Evolutionary conservation across 2,888 invertebrate species (phyloP).

Genomic region (Dicroscelio sp.): DNA sequence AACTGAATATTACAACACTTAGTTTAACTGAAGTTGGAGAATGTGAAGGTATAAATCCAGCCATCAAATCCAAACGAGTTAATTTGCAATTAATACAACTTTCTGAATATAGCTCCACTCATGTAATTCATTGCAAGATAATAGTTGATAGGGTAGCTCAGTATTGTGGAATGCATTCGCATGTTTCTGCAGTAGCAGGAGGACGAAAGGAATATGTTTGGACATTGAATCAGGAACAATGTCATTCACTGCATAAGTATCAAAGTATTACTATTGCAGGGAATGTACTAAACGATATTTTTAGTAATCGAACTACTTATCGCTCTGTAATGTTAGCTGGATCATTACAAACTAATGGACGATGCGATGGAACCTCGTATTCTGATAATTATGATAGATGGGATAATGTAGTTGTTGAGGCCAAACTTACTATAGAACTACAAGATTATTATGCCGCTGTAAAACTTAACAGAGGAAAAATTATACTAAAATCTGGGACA

Average conservation of each 20-base stretch:
- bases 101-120: background rate
- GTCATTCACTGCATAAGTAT: background rate
- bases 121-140: constrained; percentile 44
- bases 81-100: constrained; percentile 12
- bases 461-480: background rate
- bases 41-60: background rate
- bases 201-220: background rate
- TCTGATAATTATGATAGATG: background rate
- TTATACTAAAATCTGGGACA: background rate
- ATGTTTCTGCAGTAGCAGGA: constrained; percentile 7
- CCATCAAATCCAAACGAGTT: background rate
- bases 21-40: constrained; percentile 22
- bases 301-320: too few relatives aligned
- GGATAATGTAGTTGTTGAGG: background rate
- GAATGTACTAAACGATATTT: too few relatives aligned
- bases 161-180: constrained; percentile 14
- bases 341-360: background rate
- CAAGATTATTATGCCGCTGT: constrained; percentile 2
- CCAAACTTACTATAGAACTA: background rate
- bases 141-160: background rate
- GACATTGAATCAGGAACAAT: background rate
- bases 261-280: background rate
- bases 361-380: background rate
- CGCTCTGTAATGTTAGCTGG: too few relatives aligned
- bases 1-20: constrained; percentile 45